Evolutionary conservation across 1,140 invertebrate species (phyloP), one percentile per base, ranked within the genome.

Genomic region (Lamellibrachia luymesi): DNA sequence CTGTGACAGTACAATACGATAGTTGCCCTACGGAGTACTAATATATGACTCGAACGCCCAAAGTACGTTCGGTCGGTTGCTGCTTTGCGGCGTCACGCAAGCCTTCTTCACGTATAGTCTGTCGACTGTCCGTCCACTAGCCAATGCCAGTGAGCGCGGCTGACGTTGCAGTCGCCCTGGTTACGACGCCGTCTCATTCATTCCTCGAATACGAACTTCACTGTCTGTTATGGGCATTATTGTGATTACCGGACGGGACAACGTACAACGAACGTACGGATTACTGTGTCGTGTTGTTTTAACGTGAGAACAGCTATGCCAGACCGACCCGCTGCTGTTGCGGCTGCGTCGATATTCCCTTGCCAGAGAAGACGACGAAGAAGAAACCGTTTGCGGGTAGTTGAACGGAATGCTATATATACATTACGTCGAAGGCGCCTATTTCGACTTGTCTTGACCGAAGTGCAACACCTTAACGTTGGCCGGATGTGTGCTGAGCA

Each of bases 331-430:
- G 7, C 64, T 80, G 64, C 64, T 22, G 64, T 80, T 8, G 64
- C 4, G 64, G 64, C 64, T 22, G 64, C 64, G 64, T 80, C 64
- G 64, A 80, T 80, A 80, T 80, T 80, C 64, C 64, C 64, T 80
- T 80, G 64, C 64, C 64, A 80, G 64, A 80, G 64, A 22, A 80
- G 64, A 80, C 13, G 64, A 80, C 52, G 52, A 56, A 56, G 17
- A 80, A 10, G 64, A 80, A 80, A 80, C 64, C 64, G 64, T 80
- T 80, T 22, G 64, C 64, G 64, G 64, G 64, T 22, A 80, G 64
- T 80, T 80, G 64, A 80, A 17, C 64, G 64, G 64, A 80, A 80
- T 80, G 64, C 64, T 80, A 80, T 80, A 80, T 80, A 80, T 80
- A 80, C 64, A 80, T 80, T 80, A 80, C 64, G 64, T 80, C 64